These are phyloP conservation scores for Spodoptera picta DNA, from an alignment of 2,888 invertebrate genomes.

Conservation along the genomic window DNA sequence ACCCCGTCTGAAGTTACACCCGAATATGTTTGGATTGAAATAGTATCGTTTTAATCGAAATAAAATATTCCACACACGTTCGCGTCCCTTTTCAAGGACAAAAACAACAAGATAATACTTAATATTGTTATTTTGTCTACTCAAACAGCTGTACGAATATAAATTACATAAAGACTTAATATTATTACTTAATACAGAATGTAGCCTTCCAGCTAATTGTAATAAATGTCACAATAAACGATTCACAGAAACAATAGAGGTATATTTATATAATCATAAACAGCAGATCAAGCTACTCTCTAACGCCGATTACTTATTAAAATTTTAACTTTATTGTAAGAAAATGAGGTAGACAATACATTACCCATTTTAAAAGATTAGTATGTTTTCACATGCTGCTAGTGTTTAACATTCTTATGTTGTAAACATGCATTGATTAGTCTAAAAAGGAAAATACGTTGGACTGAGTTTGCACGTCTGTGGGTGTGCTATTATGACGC, in stretches of 20 bases:
- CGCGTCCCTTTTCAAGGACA: neutral
- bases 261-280: neutral
- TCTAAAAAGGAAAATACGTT: conserved; percentile 50
- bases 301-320: too few species aligned
- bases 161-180: neutral
- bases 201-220: conserved; percentile 13
- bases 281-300: too few species aligned
- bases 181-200: neutral
- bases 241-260: conserved; percentile 29
- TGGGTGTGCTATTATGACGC: conserved; percentile 61
- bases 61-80: too few species aligned
- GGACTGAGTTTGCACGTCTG: conserved; percentile 33
- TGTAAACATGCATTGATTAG: conserved; percentile 33
- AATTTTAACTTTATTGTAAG: too few species aligned
- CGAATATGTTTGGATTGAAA: too few species aligned
- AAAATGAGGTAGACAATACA: too few species aligned
- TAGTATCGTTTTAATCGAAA: too few species aligned
- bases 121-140: too few species aligned
- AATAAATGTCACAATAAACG: conserved; percentile 22
- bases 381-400: too few species aligned
- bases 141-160: conserved; percentile 7
- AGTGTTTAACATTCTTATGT: conserved; percentile 30
- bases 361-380: too few species aligned
- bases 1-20: too few species aligned
- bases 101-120: too few species aligned